Conservation (phyloP, 2,888 invertebrate genomes). For the Torymus aiolomorphi region DNA sequence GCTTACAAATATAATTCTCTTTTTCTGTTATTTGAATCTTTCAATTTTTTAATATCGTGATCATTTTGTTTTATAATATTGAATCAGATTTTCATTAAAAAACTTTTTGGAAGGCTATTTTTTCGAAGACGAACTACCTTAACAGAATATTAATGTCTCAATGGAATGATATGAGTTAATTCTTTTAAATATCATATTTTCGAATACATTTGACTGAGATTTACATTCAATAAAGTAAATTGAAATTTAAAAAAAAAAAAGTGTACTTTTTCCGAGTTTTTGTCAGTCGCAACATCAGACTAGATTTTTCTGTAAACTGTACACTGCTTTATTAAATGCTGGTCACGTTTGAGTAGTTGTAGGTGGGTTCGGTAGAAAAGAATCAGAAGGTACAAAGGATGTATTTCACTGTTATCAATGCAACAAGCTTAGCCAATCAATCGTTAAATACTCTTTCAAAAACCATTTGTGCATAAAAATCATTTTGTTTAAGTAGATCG, state of each 20-base stretch:
- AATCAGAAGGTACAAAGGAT: constrained; percentile 64
- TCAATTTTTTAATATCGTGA: no score
- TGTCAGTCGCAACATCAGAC: constrained; percentile 67
- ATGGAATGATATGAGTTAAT: constrained; percentile 62
- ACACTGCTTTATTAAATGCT: constrained; percentile 63
- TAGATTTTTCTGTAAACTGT: constrained; percentile 66
- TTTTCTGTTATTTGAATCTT: no score
- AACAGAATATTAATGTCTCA: constrained; percentile 58
- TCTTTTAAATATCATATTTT: constrained; percentile 25
- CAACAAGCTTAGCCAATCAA: constrained; percentile 42
- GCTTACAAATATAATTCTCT: no score
- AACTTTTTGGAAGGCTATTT: no score
- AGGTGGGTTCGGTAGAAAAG: constrained; percentile 64
- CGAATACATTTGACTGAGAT: constrained; percentile 10
- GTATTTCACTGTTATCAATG: constrained; percentile 49
- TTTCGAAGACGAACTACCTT: no score
- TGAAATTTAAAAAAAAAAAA: constrained; percentile 38
- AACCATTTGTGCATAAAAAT: constrained; percentile 51
- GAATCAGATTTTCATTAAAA: no score
- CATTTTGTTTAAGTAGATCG: constrained; percentile 22
- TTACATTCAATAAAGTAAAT: constrained; percentile 18
- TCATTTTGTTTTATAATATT: no score
- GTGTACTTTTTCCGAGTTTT: constrained; percentile 25
- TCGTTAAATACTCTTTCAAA: constrained; percentile 22
- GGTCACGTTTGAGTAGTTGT: constrained; percentile 65